Base-by-base conservation (phyloP, 2,113 vertebrate species). In the Pagrus major region DNA sequence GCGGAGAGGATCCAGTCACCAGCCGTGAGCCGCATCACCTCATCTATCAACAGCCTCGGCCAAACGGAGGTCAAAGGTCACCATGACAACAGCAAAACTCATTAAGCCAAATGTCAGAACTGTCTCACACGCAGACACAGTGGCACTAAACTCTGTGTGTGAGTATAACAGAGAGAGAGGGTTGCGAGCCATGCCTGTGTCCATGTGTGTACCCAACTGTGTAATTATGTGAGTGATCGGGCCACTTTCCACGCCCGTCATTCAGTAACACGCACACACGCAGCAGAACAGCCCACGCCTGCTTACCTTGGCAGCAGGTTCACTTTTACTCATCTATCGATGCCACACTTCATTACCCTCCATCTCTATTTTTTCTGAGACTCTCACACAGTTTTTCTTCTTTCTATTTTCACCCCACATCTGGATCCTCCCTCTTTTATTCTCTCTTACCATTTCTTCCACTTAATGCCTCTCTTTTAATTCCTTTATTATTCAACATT, bases 301-400 rank as follows among this genome's bases (percentile, higher is more conserved):
- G 63, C 71, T 86, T 86, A 86, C 69, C 69, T 80, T 65, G 67
- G 67, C 68, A 83, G 83, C 76, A 80, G 69, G 85, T 85, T 86
- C 74, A 78, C 41, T 71, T 87, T 84, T 58, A 69, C 71, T 81
- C 74, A 85, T 86, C 87, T 49, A 80, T 78, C 33, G 14, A 65
- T 85, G 83, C 46, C 83, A 86, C 85, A 89, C 85, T 86, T 84
- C 71, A 88, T 91, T 88, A 83, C 37, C 46, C 78, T 71, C 64
- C 3, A 42, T 60, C 59, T 82, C 47, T 15, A 42, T 83, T 69
- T 58, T 78, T 51, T 71, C 67, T 78, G 70, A 73, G 65, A 64
- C 49, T 47, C n/a, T 55, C 51, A 65, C 70, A 56, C 31, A n/a
- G 44, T 12, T 51, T 49, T 61, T 70, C 47, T 37, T 47, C 5